A percentile compares a stretch with the other conserved stretches of the same genome.
These are phyloP conservation scores for Eurytemora carolleeae DNA, from an alignment of 1,140 invertebrate species.

Conservation along the genomic window DNA sequence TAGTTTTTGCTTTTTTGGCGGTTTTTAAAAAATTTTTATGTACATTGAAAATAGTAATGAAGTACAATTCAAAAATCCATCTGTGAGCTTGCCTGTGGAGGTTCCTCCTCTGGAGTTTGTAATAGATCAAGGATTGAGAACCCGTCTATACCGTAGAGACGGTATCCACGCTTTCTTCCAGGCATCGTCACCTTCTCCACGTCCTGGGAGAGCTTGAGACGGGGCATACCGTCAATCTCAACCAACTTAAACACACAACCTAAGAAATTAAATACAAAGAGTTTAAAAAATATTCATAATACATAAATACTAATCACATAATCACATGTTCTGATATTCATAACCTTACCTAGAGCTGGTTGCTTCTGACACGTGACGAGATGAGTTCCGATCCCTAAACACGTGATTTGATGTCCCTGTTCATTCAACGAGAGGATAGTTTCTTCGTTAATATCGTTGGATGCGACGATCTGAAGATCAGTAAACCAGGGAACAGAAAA, in stretches of 20 bases:
- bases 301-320: no score
- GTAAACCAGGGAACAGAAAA: conserved; percentile 70
- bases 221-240: conserved; percentile 68
- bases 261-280: not conserved
- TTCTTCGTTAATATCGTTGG: conserved; percentile 98
- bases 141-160: conserved; percentile 70
- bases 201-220: conserved; percentile 95
- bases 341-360: conserved; percentile 58
- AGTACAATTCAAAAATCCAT: no score
- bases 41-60: no score
- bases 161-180: conserved; percentile 58
- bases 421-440: conserved; percentile 93
- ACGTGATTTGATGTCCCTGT: conserved; percentile 87
- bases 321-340: no score
- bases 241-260: conserved; percentile 91
- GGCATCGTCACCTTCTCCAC: conserved; percentile 95
- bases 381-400: conserved; percentile 93
- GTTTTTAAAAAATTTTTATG: no score
- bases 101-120: conserved; percentile 50
- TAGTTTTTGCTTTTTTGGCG: no score
- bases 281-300: no score
- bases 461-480: conserved; percentile 74
- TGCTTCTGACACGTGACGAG: conserved; percentile 59
- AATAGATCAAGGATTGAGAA: conserved; percentile 80
- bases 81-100: no score